phyloP scores from a whole-genome alignment of 2,113 vertebrate genomes.

The Calonectris borealis region DNA sequence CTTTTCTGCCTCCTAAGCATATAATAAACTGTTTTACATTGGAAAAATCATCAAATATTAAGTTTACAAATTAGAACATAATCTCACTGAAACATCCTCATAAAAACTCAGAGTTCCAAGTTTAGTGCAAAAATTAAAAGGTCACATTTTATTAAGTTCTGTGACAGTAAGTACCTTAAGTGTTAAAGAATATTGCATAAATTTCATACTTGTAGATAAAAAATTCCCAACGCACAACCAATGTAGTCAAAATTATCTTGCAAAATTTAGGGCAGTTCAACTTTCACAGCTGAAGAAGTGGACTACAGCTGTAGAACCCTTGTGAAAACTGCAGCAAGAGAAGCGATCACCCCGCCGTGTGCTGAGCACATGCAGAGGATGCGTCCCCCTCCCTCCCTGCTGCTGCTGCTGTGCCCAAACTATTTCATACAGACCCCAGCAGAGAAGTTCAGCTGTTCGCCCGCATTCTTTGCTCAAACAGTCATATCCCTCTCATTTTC shows the following conservation, averaged over 20 bases:
- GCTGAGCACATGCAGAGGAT: not conserved
- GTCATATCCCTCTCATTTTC: not conserved
- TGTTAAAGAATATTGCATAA: not conserved
- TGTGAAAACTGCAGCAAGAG: not conserved
- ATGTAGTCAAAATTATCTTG: not conserved
- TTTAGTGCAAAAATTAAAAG: not conserved
- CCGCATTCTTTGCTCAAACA: not conserved
- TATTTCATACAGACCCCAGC: not conserved
- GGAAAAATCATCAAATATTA: not conserved
- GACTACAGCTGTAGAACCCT: not conserved
- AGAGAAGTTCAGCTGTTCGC: not conserved
- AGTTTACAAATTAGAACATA: not conserved
- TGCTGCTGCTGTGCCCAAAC: not conserved
- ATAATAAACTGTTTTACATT: not conserved
- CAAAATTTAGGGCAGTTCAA: not conserved
- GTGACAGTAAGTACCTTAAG: not conserved
- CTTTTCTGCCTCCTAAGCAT: not conserved
- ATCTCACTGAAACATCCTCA: not conserved
- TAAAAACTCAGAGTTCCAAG: not conserved
- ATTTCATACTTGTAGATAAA: not conserved
- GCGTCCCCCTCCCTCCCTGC: not conserved
- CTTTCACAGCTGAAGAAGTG: not conserved
- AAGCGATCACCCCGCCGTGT: not conserved
- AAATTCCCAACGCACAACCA: not conserved
- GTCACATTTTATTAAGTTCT: not conserved